These are phyloP conservation scores for Pyrochroa serraticornis DNA, from an alignment of 2,888 invertebrate species.

Conservation along the genomic window DNA sequence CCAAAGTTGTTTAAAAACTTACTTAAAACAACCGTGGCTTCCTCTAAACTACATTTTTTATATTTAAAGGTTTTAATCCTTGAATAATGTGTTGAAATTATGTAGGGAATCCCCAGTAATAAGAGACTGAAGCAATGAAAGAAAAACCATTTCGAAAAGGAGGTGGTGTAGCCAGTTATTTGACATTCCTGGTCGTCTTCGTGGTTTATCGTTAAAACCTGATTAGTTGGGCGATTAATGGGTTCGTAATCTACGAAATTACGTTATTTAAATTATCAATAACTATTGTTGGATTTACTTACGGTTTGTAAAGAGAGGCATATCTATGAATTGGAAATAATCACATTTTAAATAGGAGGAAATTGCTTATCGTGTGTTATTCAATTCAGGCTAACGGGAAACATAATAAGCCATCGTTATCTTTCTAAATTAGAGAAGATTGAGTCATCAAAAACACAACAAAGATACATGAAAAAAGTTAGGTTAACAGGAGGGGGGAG, in stretches of 20 bases:
- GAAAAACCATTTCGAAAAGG: constrained; percentile 56
- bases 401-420: too few relatives aligned
- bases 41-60: constrained; percentile 63
- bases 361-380: too few relatives aligned
- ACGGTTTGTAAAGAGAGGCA: too few relatives aligned
- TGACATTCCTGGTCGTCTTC: constrained; percentile 56
- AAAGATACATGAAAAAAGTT: too few relatives aligned
- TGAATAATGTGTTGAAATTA: constrained; percentile 65
- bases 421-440: too few relatives aligned
- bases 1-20: constrained; percentile 35
- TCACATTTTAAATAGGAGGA: too few relatives aligned
- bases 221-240: constrained; percentile 63
- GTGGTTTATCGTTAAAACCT: constrained; percentile 59
- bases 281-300: too few relatives aligned
- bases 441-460: too few relatives aligned
- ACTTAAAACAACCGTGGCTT: constrained; percentile 65
- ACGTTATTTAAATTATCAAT: too few relatives aligned
- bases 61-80: constrained; percentile 62
- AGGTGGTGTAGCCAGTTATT: constrained; percentile 63
- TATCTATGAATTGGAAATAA: too few relatives aligned
- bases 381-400: too few relatives aligned
- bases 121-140: constrained; percentile 62
- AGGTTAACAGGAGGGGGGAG: too few relatives aligned
- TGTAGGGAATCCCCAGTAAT: constrained; percentile 64
- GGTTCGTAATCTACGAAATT: constrained; percentile 60